These are phyloP conservation scores for Fissipunctia ypsillon DNA, from an alignment of 2,888 invertebrate genomes.

Conservation along the genomic window DNA sequence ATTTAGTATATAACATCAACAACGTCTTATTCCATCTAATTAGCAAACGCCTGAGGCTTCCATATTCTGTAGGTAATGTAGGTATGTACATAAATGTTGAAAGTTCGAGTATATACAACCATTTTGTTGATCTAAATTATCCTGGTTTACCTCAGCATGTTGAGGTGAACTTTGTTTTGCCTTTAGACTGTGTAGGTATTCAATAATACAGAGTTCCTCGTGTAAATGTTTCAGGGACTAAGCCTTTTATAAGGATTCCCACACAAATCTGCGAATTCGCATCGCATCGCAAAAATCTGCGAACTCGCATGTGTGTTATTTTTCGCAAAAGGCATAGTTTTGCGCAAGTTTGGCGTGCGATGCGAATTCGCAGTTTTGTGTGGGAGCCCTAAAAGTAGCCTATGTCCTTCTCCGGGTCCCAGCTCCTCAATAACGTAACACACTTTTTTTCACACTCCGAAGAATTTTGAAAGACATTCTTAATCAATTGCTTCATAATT, in stretches of 20 bases:
- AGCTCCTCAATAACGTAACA: neutral
- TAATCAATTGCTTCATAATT: neutral
- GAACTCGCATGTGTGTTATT: no score
- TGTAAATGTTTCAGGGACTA: neutral
- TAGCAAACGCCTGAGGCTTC: slow-evolving; percentile 22
- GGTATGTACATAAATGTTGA: neutral
- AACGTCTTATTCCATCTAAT: slow-evolving; percentile 10
- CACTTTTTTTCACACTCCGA: neutral
- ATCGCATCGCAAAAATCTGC: no score
- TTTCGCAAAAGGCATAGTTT: no score
- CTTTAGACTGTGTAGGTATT: neutral
- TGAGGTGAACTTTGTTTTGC: slow-evolving; percentile 9
- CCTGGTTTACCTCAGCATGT: neutral
- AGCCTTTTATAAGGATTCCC: no score
- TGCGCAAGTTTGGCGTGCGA: no score
- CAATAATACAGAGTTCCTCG: neutral
- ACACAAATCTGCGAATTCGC: no score
- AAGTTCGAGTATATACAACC: slow-evolving; percentile 13
- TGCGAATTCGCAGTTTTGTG: no score
- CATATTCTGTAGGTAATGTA: neutral
- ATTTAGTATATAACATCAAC: slow-evolving; percentile 7
- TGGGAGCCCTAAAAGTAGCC: no score
- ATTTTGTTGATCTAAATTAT: slow-evolving; percentile 28
- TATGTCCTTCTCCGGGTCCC: neutral
- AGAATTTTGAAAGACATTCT: neutral